A percentile compares a stretch with the other conserved stretches of the same genome.
Conservation (phyloP, 2,888 invertebrate genomes). For the Erebia aethiops region DNA sequence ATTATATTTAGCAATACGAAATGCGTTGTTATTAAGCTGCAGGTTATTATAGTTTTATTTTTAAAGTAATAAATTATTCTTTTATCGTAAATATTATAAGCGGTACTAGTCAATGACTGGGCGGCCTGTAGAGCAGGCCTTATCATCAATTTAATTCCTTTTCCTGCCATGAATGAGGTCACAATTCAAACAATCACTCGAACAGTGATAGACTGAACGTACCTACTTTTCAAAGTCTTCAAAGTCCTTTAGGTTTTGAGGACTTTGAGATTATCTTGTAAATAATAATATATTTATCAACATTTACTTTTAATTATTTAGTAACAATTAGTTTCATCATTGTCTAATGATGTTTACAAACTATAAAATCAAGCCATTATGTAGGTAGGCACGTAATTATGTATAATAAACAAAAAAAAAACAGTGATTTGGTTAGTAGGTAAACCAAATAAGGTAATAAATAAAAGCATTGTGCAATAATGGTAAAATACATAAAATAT, state of each 20-base stretch:
- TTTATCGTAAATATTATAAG: neutral
- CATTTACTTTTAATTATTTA: too few species aligned
- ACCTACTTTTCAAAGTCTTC: too few species aligned
- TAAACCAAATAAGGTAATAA: neutral
- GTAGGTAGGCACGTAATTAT: neutral
- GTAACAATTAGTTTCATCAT: neutral
- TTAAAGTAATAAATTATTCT: neutral
- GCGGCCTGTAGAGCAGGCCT: conserved; percentile 49
- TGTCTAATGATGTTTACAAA: conserved; percentile 1
- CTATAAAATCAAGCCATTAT: neutral
- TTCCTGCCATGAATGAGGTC: conserved; percentile 81
- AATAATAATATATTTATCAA: neutral
- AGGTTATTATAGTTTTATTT: neutral
- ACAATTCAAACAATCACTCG: conserved; percentile 65
- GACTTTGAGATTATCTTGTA: neutral
- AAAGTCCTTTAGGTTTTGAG: too few species aligned
- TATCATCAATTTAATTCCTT: conserved; percentile 79
- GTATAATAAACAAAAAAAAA: conserved; percentile 14
- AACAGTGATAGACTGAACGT: conserved; percentile 42
- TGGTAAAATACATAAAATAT: conserved; percentile 9
- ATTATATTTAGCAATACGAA: neutral
- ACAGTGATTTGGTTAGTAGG: neutral
- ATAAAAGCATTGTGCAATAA: neutral
- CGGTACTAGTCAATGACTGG: conserved; percentile 49
- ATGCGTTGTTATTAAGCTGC: neutral